Percentiles rank a stretch among this genome's conserved stretches.
Conservation (phyloP, 2,113 vertebrate genomes). For the Orcinus orca region DNA sequence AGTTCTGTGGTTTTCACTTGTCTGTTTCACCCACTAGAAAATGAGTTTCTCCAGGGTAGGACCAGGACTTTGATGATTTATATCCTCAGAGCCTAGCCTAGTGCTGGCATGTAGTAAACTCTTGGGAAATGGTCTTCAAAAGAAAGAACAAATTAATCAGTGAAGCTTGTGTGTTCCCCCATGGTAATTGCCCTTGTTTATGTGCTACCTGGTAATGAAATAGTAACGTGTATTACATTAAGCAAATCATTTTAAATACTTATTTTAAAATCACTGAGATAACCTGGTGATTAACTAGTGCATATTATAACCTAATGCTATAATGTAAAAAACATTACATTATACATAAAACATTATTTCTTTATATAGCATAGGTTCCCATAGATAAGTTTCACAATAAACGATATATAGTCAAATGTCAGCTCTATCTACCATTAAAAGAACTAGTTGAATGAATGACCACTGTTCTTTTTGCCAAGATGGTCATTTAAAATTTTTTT, state of each 20-base stretch:
- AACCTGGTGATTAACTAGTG: neutral
- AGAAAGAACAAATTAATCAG: neutral
- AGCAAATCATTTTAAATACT: neutral
- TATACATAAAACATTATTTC: neutral
- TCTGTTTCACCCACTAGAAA: neutral
- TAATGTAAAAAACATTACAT: neutral
- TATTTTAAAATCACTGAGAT: neutral
- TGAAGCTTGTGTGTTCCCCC: neutral
- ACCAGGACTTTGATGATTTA: neutral
- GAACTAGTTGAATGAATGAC: neutral
- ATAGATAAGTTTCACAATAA: neutral
- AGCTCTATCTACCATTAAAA: conserved; percentile 14
- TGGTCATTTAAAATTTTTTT: neutral
- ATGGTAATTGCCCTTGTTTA: neutral
- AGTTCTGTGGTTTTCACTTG: neutral
- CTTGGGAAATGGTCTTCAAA: neutral
- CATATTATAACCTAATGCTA: neutral
- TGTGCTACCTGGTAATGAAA: neutral
- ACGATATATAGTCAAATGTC: neutral
- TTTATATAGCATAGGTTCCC: neutral
- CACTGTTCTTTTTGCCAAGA: conserved; percentile 9
- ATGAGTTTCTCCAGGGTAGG: neutral
- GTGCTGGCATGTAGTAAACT: neutral
- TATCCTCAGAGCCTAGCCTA: neutral
- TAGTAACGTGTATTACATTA: neutral